Percentiles rank a stretch among this genome's conserved stretches.
These are phyloP conservation scores for Hymenochirus boettgeri DNA, from an alignment of 2,113 vertebrate species.

Conservation along the genomic window DNA sequence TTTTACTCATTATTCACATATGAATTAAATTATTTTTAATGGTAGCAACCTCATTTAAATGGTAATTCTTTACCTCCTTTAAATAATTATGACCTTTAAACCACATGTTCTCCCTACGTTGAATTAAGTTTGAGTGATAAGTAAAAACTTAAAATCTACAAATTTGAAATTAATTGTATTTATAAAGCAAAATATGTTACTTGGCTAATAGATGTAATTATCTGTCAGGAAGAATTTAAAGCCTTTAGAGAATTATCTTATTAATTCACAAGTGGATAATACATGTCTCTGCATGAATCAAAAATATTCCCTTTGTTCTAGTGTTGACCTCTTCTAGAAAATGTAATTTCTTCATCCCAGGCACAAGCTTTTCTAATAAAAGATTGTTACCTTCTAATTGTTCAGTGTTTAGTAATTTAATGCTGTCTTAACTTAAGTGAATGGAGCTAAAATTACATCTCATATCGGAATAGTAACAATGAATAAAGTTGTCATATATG, in stretches of 20 bases:
- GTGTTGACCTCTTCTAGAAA: slow-evolving; percentile 55
- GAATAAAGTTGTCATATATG: not conserved
- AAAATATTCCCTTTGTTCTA: slow-evolving; percentile 55
- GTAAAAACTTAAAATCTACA: slow-evolving; percentile 54
- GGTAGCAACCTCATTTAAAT: not conserved
- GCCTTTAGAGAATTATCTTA: slow-evolving; percentile 52
- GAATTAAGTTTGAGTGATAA: slow-evolving; percentile 57
- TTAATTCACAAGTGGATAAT: slow-evolving; percentile 65
- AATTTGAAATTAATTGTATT: slow-evolving; percentile 62
- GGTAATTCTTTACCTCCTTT: slow-evolving; percentile 1
- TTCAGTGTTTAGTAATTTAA: not conserved
- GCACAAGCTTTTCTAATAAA: slow-evolving; percentile 52
- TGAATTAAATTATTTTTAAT: not conserved
- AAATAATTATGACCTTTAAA: slow-evolving; percentile 8
- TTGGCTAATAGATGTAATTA: slow-evolving; percentile 65
- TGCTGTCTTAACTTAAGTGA: not conserved
- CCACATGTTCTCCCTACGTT: slow-evolving; percentile 44
- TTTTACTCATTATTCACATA: too few relatives aligned
- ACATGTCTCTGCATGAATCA: slow-evolving; percentile 65
- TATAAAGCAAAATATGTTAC: slow-evolving; percentile 50
- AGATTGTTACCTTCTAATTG: slow-evolving; percentile 32
- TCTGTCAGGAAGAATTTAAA: slow-evolving; percentile 52
- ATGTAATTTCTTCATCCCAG: slow-evolving; percentile 57
- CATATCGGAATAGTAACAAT: not conserved
- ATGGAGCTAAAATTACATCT: not conserved